Conservation (phyloP, 2,797 vertebrate genomes). For the Coccyzus lansbergi region DNA sequence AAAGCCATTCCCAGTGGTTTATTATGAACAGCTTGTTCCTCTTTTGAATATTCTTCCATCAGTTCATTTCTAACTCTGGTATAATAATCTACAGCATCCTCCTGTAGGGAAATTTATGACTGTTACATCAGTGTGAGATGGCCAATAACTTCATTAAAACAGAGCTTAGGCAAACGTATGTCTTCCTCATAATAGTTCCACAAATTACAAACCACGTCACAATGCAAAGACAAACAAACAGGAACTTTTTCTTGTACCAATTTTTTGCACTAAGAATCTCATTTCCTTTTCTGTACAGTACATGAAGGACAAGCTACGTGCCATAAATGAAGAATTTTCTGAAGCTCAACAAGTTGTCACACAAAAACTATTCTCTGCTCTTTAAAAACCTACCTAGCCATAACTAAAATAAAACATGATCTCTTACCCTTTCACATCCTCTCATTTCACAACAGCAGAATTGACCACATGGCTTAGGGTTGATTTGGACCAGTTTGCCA, state of each 20-base stretch:
- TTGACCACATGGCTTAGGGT: slow-evolving; percentile 83
- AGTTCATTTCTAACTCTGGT: slow-evolving; percentile 77
- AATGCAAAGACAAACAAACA: neutral
- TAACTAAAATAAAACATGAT: neutral
- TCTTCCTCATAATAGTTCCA: neutral
- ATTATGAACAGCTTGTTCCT: slow-evolving; percentile 74
- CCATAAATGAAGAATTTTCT: neutral
- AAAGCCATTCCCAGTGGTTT: slow-evolving; percentile 91
- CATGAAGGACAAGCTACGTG: neutral
- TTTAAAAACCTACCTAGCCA: neutral
- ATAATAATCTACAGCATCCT: slow-evolving; percentile 92
- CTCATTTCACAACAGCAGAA: slow-evolving; percentile 85
- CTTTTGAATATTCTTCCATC: slow-evolving; percentile 75
- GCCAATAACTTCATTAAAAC: neutral
- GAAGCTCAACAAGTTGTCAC: neutral
- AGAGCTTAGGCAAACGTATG: neutral
- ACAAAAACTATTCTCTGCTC: neutral
- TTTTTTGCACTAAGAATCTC: neutral
- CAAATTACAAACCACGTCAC: neutral
- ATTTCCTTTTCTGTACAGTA: neutral
- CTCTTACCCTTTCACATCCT: slow-evolving; percentile 79
- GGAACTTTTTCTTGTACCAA: neutral
- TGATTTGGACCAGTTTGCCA: slow-evolving; percentile 79
- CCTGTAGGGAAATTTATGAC: slow-evolving; percentile 72
- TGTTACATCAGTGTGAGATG: slow-evolving; percentile 5